Conservation (phyloP, 1,140 invertebrate species). For the Leptinotarsa texana region DNA sequence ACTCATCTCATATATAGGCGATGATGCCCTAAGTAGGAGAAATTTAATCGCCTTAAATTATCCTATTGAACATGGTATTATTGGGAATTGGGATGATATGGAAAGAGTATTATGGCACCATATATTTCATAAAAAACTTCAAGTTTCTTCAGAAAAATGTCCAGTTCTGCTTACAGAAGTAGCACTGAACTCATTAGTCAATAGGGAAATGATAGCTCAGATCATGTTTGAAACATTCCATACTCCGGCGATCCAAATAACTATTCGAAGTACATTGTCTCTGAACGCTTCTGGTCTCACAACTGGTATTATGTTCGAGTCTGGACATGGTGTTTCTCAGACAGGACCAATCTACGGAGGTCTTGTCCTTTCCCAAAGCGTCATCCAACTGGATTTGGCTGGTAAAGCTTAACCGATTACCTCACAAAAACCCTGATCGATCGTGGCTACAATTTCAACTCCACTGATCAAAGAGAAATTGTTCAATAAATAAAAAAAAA, state of each 20-base stretch:
- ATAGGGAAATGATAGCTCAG: conserved; percentile 80
- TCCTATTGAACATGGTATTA: conserved; percentile 93
- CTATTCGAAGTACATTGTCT: conserved; percentile 83
- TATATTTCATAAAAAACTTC: conserved; percentile 92
- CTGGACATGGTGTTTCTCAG: conserved; percentile 86
- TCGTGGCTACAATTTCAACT: conserved; percentile 80
- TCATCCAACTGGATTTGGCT: conserved; percentile 84
- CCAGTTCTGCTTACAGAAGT: conserved; percentile 91
- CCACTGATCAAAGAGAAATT: conserved; percentile 86
- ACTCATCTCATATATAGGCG: conserved; percentile 82
- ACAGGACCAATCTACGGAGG: conserved; percentile 91
- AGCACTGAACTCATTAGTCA: conserved; percentile 89
- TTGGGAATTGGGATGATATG: conserved; percentile 98
- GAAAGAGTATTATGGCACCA: conserved; percentile 95
- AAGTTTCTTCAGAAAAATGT: conserved; percentile 92
- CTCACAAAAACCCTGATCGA: conserved; percentile 91
- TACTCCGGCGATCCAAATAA: conserved; percentile 86
- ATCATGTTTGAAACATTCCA: conserved; percentile 81
- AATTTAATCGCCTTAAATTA: conserved; percentile 91
- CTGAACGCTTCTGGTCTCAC: conserved; percentile 90
- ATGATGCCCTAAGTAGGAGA: conserved; percentile 91
- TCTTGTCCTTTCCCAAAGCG: conserved; percentile 85
- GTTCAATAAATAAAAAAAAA: conserved; percentile 94
- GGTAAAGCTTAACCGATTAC: conserved; percentile 87
- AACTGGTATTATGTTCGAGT: conserved; percentile 87